phyloP scores from a whole-genome alignment of 2,797 vertebrate species.

The Gephyroberyx darwinii region DNA sequence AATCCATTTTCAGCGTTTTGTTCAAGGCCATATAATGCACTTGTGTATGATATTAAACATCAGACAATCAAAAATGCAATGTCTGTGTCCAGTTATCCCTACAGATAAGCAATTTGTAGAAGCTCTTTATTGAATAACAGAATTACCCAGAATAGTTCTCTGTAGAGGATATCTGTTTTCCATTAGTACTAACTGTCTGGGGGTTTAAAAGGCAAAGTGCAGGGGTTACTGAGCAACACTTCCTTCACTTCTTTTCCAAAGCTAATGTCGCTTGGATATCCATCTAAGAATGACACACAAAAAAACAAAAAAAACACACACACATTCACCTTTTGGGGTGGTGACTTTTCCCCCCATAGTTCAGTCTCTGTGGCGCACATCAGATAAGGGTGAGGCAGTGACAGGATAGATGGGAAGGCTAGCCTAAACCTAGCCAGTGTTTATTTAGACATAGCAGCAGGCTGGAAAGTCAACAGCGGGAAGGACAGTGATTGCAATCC shows the following conservation, averaged over 20 bases:
- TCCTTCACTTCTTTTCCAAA: slow-evolving; percentile 23
- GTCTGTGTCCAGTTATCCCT: slow-evolving; percentile 52
- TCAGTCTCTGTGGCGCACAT: slow-evolving; percentile 52
- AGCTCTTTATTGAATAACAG: slow-evolving; percentile 54
- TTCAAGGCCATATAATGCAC: slow-evolving; percentile 61
- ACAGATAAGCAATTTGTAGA: slow-evolving; percentile 56
- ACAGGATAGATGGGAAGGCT: slow-evolving; percentile 62
- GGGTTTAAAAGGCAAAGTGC: slow-evolving; percentile 63
- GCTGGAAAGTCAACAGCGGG: slow-evolving; percentile 73
- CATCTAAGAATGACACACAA: slow-evolving; percentile 28
- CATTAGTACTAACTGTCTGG: slow-evolving; percentile 56
- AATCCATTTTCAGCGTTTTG: slow-evolving; percentile 58
- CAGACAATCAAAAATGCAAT: slow-evolving; percentile 38
- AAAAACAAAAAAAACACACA: slow-evolving; percentile 8
- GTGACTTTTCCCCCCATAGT: slow-evolving; percentile 35
- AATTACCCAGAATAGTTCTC: slow-evolving; percentile 55
- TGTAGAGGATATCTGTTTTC: slow-evolving; percentile 49
- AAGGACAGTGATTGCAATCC: slow-evolving; percentile 65
- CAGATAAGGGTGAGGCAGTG: slow-evolving; percentile 69
- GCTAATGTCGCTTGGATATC: slow-evolving; percentile 36
- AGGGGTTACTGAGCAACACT: slow-evolving; percentile 34
- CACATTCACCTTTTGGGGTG: neutral
- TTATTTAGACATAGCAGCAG: slow-evolving; percentile 74
- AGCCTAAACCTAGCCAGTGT: slow-evolving; percentile 68
- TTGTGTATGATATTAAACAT: slow-evolving; percentile 44